Evolutionary conservation across 35 echinoderm and acorn worm genomes (phyloP).

Genomic region (Lytechinus pictus): DNA sequence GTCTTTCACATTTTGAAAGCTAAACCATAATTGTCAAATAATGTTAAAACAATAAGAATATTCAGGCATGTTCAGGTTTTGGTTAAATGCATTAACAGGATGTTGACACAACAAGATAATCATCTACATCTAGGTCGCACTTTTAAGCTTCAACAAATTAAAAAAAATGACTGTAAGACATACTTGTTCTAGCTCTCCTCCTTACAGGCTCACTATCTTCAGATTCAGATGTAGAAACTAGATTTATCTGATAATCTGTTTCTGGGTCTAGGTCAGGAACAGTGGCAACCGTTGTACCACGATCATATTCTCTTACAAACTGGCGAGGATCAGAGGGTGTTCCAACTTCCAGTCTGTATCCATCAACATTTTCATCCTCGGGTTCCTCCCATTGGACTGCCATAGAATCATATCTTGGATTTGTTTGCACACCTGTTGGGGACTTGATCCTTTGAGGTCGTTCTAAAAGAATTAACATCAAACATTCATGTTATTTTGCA

Average conservation of each 20-base stretch:
- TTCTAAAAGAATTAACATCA: no score
- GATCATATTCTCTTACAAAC: not conserved
- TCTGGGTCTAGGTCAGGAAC: not conserved
- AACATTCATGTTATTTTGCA: no score
- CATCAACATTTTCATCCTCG: conserved; percentile 11
- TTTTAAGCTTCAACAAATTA: no score
- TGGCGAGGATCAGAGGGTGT: not conserved
- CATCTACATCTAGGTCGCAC: no score
- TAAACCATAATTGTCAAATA: no score
- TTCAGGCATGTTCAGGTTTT: no score
- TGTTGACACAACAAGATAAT: no score
- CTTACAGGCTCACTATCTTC: not conserved
- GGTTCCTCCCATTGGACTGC: not conserved
- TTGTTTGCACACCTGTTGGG: not conserved
- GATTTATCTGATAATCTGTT: conserved; percentile 3
- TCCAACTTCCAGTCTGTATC: conserved; percentile 1
- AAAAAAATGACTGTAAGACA: not conserved
- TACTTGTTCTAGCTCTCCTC: not conserved
- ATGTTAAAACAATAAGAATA: no score
- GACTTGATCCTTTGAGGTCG: not conserved
- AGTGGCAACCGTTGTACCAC: not conserved
- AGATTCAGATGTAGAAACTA: not conserved
- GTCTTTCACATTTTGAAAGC: no score
- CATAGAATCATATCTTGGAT: not conserved
- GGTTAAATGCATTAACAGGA: no score